Percentiles rank a stretch among this genome's conserved stretches.
Evolutionary conservation across 2,888 invertebrate species (phyloP).

Genomic region (Morpho deidamia): DNA sequence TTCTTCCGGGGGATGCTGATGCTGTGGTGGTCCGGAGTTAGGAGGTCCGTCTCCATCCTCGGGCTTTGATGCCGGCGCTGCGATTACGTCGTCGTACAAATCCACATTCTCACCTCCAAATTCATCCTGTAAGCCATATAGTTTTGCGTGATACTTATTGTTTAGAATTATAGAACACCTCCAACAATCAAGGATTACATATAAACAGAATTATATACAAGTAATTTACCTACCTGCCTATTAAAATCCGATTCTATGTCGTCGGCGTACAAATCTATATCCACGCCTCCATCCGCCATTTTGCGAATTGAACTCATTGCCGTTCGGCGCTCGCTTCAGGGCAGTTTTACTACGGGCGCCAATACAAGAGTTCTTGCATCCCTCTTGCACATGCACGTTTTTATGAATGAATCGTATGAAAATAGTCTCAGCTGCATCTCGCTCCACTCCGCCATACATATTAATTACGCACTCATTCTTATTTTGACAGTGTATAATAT

Average conservation of each 20-base stretch:
- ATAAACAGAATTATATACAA: conserved; percentile 31
- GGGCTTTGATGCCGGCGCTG: conserved; percentile 83
- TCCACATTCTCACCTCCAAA: conserved; percentile 93
- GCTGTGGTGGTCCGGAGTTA: conserved; percentile 74
- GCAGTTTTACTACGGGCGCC: too few relatives aligned
- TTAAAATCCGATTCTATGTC: conserved; percentile 96
- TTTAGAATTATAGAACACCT: background rate
- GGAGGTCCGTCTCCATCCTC: conserved; percentile 79
- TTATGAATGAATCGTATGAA: too few relatives aligned
- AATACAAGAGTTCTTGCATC: too few relatives aligned
- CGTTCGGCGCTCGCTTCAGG: background rate
- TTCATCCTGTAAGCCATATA: conserved; percentile 80
- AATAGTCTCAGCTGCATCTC: too few relatives aligned
- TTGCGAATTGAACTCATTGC: conserved; percentile 42
- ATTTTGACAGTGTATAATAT: too few relatives aligned
- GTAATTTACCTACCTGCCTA: conserved; percentile 52
- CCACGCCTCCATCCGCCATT: conserved; percentile 96
- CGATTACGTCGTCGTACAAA: conserved; percentile 96
- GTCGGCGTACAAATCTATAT: conserved; percentile 98
- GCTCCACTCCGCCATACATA: too few relatives aligned
- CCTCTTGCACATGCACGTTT: too few relatives aligned
- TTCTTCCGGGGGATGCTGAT: conserved; percentile 79
- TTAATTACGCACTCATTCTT: too few relatives aligned
- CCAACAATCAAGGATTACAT: background rate
- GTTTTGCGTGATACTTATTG: background rate